Percentiles rank a stretch among this genome's conserved stretches.
Evolutionary conservation across 2,797 vertebrate genomes (phyloP).

Genomic region (Betta splendens): DNA sequence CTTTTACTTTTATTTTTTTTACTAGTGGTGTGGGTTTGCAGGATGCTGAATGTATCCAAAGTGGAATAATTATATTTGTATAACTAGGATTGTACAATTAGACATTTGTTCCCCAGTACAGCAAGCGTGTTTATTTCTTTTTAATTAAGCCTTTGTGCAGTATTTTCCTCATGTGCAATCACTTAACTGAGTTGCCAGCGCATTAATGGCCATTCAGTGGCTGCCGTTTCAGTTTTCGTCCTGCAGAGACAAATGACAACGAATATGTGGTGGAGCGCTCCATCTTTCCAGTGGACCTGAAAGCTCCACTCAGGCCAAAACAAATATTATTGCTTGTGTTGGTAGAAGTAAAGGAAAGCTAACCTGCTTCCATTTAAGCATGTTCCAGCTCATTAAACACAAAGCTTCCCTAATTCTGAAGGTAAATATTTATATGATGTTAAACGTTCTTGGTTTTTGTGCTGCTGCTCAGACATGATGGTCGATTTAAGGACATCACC

Average conservation of each 20-base stretch:
- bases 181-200: slow-evolving; percentile 21
- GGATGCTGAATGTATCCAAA: not conserved
- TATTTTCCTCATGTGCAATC: slow-evolving; percentile 23
- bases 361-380: not conserved
- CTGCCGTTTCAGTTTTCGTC: slow-evolving; percentile 5
- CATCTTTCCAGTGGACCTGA: not conserved
- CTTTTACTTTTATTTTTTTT: too few relatives aligned
- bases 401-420: not conserved
- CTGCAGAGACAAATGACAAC: slow-evolving; percentile 16
- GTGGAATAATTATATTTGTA: too few relatives aligned
- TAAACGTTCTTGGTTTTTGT: not conserved
- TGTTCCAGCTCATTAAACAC: not conserved
- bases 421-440: too few relatives aligned
- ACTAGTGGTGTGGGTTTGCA: too few relatives aligned
- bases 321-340: too few relatives aligned
- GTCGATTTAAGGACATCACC: too few relatives aligned
- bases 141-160: slow-evolving; percentile 14
- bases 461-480: not conserved
- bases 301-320: too few relatives aligned
- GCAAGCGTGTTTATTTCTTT: too few relatives aligned
- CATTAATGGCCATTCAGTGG: slow-evolving; percentile 25
- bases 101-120: slow-evolving; percentile 10
- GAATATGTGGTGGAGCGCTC: slow-evolving; percentile 5
- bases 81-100: not conserved
- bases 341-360: too few relatives aligned